Conservation (phyloP, 2,113 vertebrate species). For the Solea senegalensis region DNA sequence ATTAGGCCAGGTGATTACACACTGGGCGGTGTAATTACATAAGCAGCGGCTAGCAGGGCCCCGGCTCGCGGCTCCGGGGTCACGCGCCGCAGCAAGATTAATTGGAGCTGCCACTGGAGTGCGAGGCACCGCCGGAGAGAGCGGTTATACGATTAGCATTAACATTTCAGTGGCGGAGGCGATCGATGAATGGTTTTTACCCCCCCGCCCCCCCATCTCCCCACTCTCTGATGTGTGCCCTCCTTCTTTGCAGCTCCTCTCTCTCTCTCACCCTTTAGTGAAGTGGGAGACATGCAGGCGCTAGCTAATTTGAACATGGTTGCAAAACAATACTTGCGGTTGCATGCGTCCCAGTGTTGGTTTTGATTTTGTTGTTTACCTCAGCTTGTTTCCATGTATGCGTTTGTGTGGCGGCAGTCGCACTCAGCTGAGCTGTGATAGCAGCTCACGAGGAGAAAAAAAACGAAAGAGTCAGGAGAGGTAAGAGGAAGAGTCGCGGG, state of each 20-base stretch:
- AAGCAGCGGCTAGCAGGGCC: conserved; percentile 91
- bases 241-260: conserved; percentile 51
- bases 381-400: conserved; percentile 59
- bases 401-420: conserved; percentile 54
- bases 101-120: conserved; percentile 95
- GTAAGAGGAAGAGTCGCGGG: conserved; percentile 26
- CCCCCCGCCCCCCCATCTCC: conserved; percentile 41
- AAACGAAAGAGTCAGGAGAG: conserved; percentile 8
- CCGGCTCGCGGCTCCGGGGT: conserved; percentile 89
- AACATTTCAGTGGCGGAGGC: conserved; percentile 89
- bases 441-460: conserved; percentile 34
- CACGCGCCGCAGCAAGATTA: conserved; percentile 94
- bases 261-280: conserved; percentile 64
- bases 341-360: conserved; percentile 60
- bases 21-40: conserved; percentile 98
- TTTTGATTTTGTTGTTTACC: conserved; percentile 74
- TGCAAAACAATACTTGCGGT: conserved; percentile 77
- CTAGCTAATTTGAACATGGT: conserved; percentile 85
- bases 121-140: conserved; percentile 86
- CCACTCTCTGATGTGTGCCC: conserved; percentile 36
- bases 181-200: conserved; percentile 82
- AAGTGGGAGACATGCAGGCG: conserved; percentile 78
- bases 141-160: conserved; percentile 94
- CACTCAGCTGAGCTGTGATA: conserved; percentile 55
- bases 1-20: conserved; percentile 95